These are phyloP conservation scores for Keiferia lycopersicella DNA, from an alignment of 2,888 invertebrate genomes.

Conservation along the genomic window DNA sequence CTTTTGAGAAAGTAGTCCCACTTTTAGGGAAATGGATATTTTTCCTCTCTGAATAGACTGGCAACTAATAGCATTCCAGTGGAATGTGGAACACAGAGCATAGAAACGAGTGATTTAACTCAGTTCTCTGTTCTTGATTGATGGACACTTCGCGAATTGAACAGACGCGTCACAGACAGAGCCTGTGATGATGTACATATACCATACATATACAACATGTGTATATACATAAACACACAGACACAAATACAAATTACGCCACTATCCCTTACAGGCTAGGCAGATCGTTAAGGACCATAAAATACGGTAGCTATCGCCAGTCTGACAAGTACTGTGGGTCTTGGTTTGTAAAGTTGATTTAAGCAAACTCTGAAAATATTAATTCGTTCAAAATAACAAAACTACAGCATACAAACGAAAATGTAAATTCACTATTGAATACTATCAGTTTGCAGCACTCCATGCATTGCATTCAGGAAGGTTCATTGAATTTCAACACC, in stretches of 20 bases:
- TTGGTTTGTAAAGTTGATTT: not conserved
- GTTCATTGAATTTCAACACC: not conserved
- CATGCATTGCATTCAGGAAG: not conserved
- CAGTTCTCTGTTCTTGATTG: not conserved
- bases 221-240: too few species aligned
- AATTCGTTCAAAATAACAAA: not conserved
- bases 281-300: too few species aligned
- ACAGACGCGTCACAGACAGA: constrained; percentile 1
- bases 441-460: not conserved
- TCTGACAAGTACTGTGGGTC: too few species aligned
- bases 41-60: too few species aligned
- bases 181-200: too few species aligned
- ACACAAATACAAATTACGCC: too few species aligned
- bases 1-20: too few species aligned
- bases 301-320: too few species aligned
- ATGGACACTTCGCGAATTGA: not conserved
- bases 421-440: not conserved
- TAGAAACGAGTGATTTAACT: not conserved
- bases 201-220: too few species aligned
- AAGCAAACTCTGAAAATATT: not conserved
- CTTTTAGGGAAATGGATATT: too few species aligned
- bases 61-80: too few species aligned
- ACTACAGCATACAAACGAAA: not conserved
- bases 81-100: not conserved
- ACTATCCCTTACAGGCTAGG: too few species aligned